Evolutionary conservation across 23 tunicate genomes (phyloP).

Genomic region (Halocynthia aurantium): DNA sequence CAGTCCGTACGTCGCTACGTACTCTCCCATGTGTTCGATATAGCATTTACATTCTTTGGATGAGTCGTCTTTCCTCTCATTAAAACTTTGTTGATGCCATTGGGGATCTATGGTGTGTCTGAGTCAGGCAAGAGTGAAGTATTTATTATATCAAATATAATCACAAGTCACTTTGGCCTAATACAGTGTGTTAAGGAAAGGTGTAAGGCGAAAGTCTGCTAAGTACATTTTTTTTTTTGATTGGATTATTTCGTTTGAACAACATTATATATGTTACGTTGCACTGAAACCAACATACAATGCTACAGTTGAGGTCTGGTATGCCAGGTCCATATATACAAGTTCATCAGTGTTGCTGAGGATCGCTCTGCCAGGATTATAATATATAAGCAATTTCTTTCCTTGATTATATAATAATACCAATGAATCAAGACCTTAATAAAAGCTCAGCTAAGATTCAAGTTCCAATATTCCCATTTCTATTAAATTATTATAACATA

Average conservation of each 20-base stretch:
- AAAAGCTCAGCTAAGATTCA: too few relatives aligned
- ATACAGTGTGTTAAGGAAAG: background rate
- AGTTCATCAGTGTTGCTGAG: too few relatives aligned
- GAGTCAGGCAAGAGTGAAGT: background rate
- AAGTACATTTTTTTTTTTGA: too few relatives aligned
- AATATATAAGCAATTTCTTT: background rate
- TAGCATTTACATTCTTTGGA: constrained; percentile 18
- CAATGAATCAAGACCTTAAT: background rate
- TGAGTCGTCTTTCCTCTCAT: background rate
- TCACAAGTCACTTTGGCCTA: background rate
- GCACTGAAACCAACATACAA: too few relatives aligned
- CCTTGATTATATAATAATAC: background rate
- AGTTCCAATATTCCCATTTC: too few relatives aligned
- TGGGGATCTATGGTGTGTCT: constrained; percentile 42
- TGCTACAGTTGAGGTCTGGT: too few relatives aligned
- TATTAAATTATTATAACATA: background rate
- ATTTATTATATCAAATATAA: background rate
- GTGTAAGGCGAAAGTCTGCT: too few relatives aligned
- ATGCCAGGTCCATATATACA: too few relatives aligned
- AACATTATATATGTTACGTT: too few relatives aligned
- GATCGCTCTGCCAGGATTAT: too few relatives aligned
- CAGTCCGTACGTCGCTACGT: constrained; percentile 42
- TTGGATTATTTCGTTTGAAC: too few relatives aligned
- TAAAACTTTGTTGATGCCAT: background rate
- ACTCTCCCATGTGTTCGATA: constrained; percentile 53